These are phyloP conservation scores for Turritopsis rubra DNA, from an alignment of 30 jellyfish, hydroid and myxozoan genomes.

Conservation along the genomic window DNA sequence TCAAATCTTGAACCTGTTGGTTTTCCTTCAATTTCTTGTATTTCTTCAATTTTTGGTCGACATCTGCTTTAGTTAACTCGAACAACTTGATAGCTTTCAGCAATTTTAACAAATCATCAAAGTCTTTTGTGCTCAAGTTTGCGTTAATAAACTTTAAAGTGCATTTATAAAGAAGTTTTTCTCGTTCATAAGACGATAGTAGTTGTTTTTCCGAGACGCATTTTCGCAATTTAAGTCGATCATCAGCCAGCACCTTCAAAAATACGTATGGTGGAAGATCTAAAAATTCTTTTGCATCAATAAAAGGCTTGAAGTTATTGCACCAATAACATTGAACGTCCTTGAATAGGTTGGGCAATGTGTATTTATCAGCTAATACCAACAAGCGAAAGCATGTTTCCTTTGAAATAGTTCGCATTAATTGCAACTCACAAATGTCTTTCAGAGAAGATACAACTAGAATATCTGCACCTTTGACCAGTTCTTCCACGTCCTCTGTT, in stretches of 20 bases:
- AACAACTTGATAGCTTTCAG: slow-evolving; percentile 10
- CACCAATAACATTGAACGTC: neutral
- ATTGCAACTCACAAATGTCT: slow-evolving; percentile 7
- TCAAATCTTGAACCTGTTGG: neutral
- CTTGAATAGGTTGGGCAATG: neutral
- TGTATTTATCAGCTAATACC: slow-evolving; percentile 9
- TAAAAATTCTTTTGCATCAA: neutral
- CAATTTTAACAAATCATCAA: slow-evolving; percentile 5
- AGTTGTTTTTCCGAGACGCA: neutral
- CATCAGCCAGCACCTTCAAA: neutral
- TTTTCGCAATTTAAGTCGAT: neutral
- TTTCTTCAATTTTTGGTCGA: neutral
- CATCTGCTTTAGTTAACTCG: neutral
- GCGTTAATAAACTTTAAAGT: neutral
- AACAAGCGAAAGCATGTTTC: slow-evolving; percentile 9
- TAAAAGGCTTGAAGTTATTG: neutral
- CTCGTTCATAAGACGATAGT: neutral
- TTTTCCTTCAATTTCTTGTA: neutral
- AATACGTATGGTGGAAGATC: neutral
- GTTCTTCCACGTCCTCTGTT: neutral
- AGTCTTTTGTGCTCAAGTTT: neutral
- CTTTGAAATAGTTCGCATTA: neutral
- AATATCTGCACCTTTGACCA: slow-evolving; percentile 11
- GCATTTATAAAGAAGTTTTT: neutral
- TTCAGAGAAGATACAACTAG: slow-evolving; percentile 10